A percentile compares a stretch with the other conserved stretches of the same genome.
Evolutionary conservation across 2,797 vertebrate species (phyloP).

Genomic region (Macropodus opercularis): DNA sequence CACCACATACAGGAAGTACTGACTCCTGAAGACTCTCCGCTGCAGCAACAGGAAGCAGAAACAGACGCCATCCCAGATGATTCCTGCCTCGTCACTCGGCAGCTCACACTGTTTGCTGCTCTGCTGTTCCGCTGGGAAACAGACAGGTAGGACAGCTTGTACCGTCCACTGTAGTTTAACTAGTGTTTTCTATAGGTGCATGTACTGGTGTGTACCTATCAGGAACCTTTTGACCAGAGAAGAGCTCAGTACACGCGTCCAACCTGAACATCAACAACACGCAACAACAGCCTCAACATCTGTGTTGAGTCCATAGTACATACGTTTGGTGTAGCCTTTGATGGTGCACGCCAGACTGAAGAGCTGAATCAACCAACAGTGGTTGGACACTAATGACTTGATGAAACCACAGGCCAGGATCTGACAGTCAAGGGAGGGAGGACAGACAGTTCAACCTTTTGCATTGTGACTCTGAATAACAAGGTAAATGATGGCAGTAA

Average conservation of each 20-base stretch:
- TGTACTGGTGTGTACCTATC: no score
- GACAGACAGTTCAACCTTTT: neutral
- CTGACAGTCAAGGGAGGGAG: slow-evolving; percentile 67
- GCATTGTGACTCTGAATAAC: neutral
- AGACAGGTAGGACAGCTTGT: neutral
- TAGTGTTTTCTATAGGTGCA: no score
- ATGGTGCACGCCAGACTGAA: slow-evolving; percentile 96
- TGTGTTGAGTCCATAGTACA: no score
- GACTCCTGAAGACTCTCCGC: slow-evolving; percentile 94
- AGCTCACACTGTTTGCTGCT: slow-evolving; percentile 84
- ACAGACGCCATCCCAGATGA: slow-evolving; percentile 97
- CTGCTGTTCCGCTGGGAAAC: slow-evolving; percentile 71
- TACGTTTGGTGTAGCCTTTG: slow-evolving; percentile 93
- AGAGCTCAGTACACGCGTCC: no score
- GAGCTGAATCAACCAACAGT: slow-evolving; percentile 94
- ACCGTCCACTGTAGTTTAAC: no score
- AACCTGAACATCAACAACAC: no score
- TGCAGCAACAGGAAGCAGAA: slow-evolving; percentile 94
- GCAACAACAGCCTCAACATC: no score
- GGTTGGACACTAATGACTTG: slow-evolving; percentile 86
- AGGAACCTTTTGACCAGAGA: no score
- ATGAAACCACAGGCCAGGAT: slow-evolving; percentile 95
- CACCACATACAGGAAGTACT: slow-evolving; percentile 95
- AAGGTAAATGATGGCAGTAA: neutral
- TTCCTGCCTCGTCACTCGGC: slow-evolving; percentile 93